Percentiles rank a stretch among this genome's conserved stretches.
Conservation (phyloP, 2,888 invertebrate genomes). For the Megamerina dolium region DNA sequence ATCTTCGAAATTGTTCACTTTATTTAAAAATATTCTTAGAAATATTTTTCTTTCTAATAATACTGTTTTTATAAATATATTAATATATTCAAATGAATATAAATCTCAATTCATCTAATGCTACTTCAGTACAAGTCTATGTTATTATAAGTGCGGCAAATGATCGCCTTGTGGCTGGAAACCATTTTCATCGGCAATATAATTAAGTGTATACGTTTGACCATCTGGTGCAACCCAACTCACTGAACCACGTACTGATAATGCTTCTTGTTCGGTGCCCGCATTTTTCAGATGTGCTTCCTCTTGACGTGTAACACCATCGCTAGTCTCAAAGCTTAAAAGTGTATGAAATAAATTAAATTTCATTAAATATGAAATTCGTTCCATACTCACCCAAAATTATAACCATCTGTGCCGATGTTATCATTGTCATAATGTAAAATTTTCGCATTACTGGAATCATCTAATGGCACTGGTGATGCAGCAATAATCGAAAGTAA, state of each 20-base stretch:
- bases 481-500: conserved; percentile 24
- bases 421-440: conserved; percentile 56
- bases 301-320: conserved; percentile 49
- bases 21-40: too few relatives aligned
- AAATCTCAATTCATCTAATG: too few relatives aligned
- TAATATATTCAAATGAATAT: too few relatives aligned
- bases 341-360: not conserved
- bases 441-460: conserved; percentile 53
- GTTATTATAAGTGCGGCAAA: too few relatives aligned
- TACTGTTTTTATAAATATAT: too few relatives aligned
- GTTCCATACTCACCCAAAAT: conserved; percentile 32
- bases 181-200: conserved; percentile 54
- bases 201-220: conserved; percentile 49
- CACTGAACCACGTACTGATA: conserved; percentile 49
- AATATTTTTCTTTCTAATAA: too few relatives aligned
- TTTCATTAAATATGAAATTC: not conserved
- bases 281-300: conserved; percentile 46
- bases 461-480: conserved; percentile 33
- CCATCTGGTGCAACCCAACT: conserved; percentile 52
- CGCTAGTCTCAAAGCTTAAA: conserved; percentile 47
- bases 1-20: too few relatives aligned
- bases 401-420: conserved; percentile 37
- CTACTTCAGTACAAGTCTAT: too few relatives aligned
- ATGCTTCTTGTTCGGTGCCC: conserved; percentile 49
- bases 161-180: conserved; percentile 51